These are phyloP conservation scores for Gavialis gangeticus DNA, from an alignment of 2,113 vertebrate genomes.

Conservation along the genomic window DNA sequence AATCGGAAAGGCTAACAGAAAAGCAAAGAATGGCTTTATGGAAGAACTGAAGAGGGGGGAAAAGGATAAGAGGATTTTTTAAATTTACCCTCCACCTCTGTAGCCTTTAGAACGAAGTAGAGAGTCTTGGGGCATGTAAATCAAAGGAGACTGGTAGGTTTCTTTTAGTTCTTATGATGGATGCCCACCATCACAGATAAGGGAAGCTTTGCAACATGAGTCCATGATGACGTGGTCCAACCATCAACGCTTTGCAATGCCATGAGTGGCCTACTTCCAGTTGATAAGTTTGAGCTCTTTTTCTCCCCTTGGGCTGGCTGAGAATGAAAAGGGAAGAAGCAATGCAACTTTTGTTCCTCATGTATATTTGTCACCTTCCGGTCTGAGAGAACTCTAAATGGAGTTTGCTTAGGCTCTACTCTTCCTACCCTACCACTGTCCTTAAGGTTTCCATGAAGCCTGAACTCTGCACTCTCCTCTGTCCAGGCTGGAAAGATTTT, in stretches of 20 bases:
- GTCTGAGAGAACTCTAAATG: not conserved
- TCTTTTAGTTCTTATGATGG: not conserved
- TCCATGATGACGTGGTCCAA: not conserved
- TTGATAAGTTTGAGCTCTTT: not conserved
- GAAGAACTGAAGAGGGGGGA: not conserved
- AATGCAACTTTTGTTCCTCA: not conserved
- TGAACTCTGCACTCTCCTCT: too few species aligned
- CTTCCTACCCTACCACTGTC: not conserved
- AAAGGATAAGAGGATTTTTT: not conserved
- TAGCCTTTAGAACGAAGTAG: not conserved
- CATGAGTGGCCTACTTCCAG: not conserved
- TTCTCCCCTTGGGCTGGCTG: not conserved
- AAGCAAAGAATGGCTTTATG: not conserved
- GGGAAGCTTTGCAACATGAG: not conserved
- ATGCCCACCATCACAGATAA: not conserved
- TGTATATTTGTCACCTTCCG: not conserved
- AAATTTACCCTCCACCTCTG: not conserved
- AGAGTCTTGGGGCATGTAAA: not conserved
- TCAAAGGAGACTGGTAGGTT: not conserved
- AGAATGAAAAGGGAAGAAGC: not conserved
- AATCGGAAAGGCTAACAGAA: not conserved
- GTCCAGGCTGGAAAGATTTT: not conserved
- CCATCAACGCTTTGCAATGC: not conserved
- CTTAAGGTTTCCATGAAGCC: not conserved
- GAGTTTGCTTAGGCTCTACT: not conserved